Percentiles rank a stretch among this genome's conserved stretches.
Evolutionary conservation across 2,888 invertebrate genomes (phyloP).

Genomic region (Helobdella robusta): DNA sequence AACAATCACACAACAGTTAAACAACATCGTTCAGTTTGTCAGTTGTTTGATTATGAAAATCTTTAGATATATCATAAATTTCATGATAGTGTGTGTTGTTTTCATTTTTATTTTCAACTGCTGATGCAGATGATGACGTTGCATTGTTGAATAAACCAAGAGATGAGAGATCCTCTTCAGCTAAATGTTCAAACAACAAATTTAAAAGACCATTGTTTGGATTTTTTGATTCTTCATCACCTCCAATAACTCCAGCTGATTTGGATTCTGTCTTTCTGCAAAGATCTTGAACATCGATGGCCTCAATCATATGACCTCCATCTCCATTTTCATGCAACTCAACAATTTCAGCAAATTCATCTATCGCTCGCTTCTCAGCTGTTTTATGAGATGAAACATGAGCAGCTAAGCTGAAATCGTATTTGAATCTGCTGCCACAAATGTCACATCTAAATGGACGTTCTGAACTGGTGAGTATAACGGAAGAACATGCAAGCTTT

Average conservation of each 20-base stretch:
- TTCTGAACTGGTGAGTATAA: constrained; percentile 1
- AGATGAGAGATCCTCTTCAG: constrained; percentile 5
- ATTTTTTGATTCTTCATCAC: constrained; percentile 5
- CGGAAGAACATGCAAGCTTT: not conserved
- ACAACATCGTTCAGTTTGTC: no score
- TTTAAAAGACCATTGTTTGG: constrained; percentile 8
- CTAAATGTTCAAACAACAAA: constrained; percentile 2
- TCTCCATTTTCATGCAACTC: constrained; percentile 19
- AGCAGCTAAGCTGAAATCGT: constrained; percentile 26
- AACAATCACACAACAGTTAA: no score
- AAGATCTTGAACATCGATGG: constrained; percentile 8
- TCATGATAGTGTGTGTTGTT: no score
- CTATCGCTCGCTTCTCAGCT: constrained; percentile 9
- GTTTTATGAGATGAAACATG: constrained; percentile 23
- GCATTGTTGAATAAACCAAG: not conserved
- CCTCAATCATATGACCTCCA: constrained; percentile 2
- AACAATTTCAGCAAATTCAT: constrained; percentile 11
- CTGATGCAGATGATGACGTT: no score
- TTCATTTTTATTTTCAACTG: no score
- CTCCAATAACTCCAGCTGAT: no score
- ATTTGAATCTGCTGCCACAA: constrained; percentile 27
- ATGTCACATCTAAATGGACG: constrained; percentile 22
- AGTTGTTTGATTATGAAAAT: no score
- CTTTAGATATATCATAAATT: no score
- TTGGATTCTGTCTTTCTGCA: not conserved